Base-by-base conservation (phyloP, 2,888 invertebrate genomes). In the Laothoe populi region DNA sequence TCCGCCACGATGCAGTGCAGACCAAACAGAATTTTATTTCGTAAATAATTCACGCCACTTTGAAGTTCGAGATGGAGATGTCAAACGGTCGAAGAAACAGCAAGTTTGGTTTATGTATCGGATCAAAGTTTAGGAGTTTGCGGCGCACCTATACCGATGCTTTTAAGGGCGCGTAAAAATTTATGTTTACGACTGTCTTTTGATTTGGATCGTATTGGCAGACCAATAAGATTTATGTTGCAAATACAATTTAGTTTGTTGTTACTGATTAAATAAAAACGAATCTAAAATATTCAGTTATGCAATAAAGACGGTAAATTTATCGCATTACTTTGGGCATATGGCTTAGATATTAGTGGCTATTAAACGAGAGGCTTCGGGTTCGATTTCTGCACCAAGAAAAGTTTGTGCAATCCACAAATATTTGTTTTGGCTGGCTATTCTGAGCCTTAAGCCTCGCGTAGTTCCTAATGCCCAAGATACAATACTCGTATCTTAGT, bases 61-160 rank as follows among this genome's bases (percentile, higher is more conserved):
- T 78, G 77, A 84, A 81, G 81, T 79, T 79, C 63, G 70, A 78
- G 82, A 82, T 79, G 76, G 79, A 82, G 74, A 80, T 83, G 87
- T 87, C 86, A 85, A 84, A 86, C 82, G 72, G 77, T 74, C 75
- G 65, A 79, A 84, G 81, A 78, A 60, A 60, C 40, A 19, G 40
- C 38, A 83, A 82, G 76, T 82, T 81, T 72, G 69, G 72, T 81
- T 82, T 82, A 82, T n/a, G n/a, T 75, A 77, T 71, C 69, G 69
- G 82, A 82, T 83, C 82, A 83, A 86, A 86, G 81, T 84, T 83
- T 70, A 69, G 63, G 72, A 70, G 68, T 16, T 42, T 24, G 57
- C 11, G 38, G 42, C 24, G 24, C 38, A 16, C 16, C 24, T 10
- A 19, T 8, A 58, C 11, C 19, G 31, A 19, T 31, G 35, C 35